A percentile compares a stretch with the other conserved stretches of the same genome.
phyloP scores from a whole-genome alignment of 2,113 vertebrate genomes.

The Sorex fumeus region DNA sequence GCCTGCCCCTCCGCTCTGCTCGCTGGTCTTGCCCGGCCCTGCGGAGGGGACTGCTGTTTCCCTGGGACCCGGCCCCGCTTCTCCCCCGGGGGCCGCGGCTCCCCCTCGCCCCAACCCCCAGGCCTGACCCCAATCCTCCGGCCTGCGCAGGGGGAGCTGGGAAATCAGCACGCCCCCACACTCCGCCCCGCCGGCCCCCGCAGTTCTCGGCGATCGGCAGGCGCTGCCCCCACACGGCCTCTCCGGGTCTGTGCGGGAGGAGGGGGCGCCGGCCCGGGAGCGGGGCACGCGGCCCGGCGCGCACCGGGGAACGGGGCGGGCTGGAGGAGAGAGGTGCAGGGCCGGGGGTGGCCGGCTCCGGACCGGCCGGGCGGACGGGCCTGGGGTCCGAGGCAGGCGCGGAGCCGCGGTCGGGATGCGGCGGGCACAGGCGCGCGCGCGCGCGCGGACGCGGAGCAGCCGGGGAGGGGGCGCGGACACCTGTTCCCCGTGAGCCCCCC shows the following conservation, averaged over 20 bases:
- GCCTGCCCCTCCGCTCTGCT: neutral
- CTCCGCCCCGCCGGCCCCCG: slow-evolving; percentile 49
- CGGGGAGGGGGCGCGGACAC: too few species aligned
- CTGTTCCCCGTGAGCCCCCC: neutral
- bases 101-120: neutral
- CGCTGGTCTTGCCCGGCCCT: neutral
- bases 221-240: slow-evolving; percentile 61
- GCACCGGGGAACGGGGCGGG: slow-evolving; percentile 29
- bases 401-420: neutral
- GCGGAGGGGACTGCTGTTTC: neutral
- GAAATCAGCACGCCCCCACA: slow-evolving; percentile 30
- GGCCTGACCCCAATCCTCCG: slow-evolving; percentile 25
- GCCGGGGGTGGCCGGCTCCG: neutral
- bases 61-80: neutral
- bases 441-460: neutral
- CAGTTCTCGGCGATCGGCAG: slow-evolving; percentile 54
- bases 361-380: neutral
- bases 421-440: neutral
- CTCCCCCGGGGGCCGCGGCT: neutral
- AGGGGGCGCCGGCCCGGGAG: slow-evolving; percentile 67
- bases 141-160: neutral
- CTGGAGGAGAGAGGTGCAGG: neutral
- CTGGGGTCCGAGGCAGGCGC: neutral
- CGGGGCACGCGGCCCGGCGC: too few species aligned
- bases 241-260: slow-evolving; percentile 47